Percentiles rank a stretch among this genome's conserved stretches.
Evolutionary conservation across 2,888 invertebrate genomes (phyloP).

Genomic region (Nephrotoma guestfalica): DNA sequence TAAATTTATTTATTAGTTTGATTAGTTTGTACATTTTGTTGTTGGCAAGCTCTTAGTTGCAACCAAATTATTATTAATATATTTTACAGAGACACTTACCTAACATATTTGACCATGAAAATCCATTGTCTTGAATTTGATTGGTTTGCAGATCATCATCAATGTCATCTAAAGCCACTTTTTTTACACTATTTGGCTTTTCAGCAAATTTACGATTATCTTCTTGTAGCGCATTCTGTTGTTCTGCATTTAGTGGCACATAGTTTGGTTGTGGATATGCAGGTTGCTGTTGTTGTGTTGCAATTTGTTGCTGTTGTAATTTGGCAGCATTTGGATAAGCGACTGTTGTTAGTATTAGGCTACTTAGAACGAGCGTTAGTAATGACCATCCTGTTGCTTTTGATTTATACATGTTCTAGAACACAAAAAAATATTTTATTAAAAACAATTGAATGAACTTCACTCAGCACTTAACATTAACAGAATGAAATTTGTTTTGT

Average conservation of each 20-base stretch:
- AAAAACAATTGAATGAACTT: not conserved
- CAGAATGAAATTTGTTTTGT: not conserved
- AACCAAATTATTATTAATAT: not conserved
- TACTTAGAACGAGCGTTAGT: conserved; percentile 51
- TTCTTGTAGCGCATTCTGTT: conserved; percentile 31
- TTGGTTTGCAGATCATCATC: conserved; percentile 72
- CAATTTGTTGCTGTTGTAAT: conserved; percentile 12
- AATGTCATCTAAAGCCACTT: conserved; percentile 66
- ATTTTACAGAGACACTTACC: conserved; percentile 27
- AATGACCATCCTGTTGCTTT: conserved; percentile 53
- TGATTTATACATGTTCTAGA: conserved; percentile 43
- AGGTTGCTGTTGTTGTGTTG: conserved; percentile 11
- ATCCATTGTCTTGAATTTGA: conserved; percentile 60
- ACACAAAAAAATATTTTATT: conserved; percentile 2
- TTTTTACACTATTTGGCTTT: conserved; percentile 79
- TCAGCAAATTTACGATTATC: conserved; percentile 71
- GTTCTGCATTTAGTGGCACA: conserved; percentile 16
- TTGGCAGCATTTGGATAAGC: conserved; percentile 43
- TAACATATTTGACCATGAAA: conserved; percentile 80
- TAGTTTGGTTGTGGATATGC: conserved; percentile 13
- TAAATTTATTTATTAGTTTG: not conserved
- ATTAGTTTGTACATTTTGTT: not conserved
- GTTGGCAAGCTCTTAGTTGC: conserved; percentile 13
- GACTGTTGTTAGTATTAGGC: conserved; percentile 48
- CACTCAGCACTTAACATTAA: not conserved